Percentiles rank a stretch among this genome's conserved stretches.
phyloP scores from a whole-genome alignment of 2,888 invertebrate genomes.

The Phyto melanocephala region DNA sequence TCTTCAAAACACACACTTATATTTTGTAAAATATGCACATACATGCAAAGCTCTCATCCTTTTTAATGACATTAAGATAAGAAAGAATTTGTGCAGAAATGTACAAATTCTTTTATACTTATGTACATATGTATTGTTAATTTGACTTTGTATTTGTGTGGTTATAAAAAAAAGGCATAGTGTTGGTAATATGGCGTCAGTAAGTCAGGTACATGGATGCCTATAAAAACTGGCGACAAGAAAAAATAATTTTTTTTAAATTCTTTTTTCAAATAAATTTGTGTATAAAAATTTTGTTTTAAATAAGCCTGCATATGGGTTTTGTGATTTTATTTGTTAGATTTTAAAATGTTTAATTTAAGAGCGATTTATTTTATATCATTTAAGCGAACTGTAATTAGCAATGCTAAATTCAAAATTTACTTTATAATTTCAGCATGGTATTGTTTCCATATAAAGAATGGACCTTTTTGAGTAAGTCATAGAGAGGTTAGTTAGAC shows the following conservation, averaged over 20 bases:
- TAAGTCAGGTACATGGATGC: neutral
- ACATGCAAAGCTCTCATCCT: neutral
- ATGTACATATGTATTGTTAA: neutral
- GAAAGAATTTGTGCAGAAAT: neutral
- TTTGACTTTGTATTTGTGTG: neutral
- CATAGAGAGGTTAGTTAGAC: too few species aligned
- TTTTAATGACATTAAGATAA: neutral
- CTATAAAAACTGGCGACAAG: neutral
- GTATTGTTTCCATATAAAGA: too few species aligned
- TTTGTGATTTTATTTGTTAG: neutral
- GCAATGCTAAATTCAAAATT: too few species aligned
- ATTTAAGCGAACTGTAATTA: too few species aligned
- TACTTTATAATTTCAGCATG: too few species aligned
- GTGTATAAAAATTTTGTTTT: neutral
- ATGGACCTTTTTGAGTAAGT: too few species aligned
- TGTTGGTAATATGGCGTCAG: conserved; percentile 27
- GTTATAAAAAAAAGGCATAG: neutral
- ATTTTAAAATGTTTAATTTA: too few species aligned
- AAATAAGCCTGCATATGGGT: neutral
- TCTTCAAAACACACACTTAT: neutral
- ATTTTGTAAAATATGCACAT: neutral
- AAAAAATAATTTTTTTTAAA: neutral
- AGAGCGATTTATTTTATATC: too few species aligned
- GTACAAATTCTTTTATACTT: neutral
- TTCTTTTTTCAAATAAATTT: too few species aligned